These are phyloP conservation scores for Drosophila santomea DNA, from an alignment of 1,140 invertebrate genomes.

Conservation along the genomic window DNA sequence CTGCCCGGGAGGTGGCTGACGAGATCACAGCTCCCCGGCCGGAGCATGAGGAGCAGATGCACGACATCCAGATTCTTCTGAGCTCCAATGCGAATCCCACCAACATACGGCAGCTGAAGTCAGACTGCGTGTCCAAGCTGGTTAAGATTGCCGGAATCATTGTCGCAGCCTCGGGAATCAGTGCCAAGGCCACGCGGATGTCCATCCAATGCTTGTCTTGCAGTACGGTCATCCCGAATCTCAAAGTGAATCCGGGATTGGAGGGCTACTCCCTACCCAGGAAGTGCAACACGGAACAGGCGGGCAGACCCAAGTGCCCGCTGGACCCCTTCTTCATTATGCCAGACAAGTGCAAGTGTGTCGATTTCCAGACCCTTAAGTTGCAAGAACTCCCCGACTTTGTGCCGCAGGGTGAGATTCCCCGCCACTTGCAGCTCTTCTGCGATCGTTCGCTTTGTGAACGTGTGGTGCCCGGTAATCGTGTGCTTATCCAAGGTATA, in stretches of 20 bases:
- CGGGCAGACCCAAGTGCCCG: conserved; percentile 95
- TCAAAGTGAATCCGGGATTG: conserved; percentile 96
- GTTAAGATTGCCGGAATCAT: conserved; percentile 99
- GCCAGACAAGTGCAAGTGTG: conserved; percentile 98
- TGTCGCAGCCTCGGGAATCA: conserved; percentile 96
- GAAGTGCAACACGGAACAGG: conserved; percentile 97
- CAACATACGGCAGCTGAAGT: conserved; percentile 94
- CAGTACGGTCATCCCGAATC: conserved; percentile 94
- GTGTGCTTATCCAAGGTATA: conserved; percentile 96
- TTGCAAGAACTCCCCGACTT: conserved; percentile 98
- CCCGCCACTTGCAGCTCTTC: conserved; percentile 97
- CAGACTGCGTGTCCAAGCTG: conserved; percentile 95
- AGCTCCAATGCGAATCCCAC: conserved; percentile 93
- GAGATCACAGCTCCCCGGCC: conserved; percentile 97
- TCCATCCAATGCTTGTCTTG: conserved; percentile 98
- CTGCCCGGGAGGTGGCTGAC: conserved; percentile 98
- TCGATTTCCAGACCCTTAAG: conserved; percentile 94
- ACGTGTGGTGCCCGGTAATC: conserved; percentile 97
- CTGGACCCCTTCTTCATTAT: conserved; percentile 99
- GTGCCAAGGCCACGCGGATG: conserved; percentile 97
- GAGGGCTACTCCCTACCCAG: conserved; percentile 98
- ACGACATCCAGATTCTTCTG: conserved; percentile 97
- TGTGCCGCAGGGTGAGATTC: conserved; percentile 99
- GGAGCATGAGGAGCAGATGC: conserved; percentile 94
- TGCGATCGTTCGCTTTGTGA: conserved; percentile 98